phyloP scores from a whole-genome alignment of 2,797 vertebrate genomes.

The Tarsius wallacei region DNA sequence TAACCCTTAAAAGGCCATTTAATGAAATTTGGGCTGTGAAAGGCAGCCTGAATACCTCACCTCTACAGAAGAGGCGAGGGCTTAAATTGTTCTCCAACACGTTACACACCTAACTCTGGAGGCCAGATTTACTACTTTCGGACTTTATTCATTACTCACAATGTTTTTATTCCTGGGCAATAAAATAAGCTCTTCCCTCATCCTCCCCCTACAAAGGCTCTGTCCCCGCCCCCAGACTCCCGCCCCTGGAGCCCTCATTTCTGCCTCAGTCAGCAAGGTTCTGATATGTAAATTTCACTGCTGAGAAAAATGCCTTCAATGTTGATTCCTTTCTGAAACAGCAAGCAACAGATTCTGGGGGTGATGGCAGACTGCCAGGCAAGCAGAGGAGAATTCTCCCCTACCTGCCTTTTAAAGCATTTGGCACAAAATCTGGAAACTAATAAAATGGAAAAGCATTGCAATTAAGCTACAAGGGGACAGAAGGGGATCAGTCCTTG shows the following conservation, averaged over 20 bases:
- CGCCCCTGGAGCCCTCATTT: slow-evolving; percentile 59
- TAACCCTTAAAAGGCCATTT: slow-evolving; percentile 87
- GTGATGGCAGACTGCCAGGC: slow-evolving; percentile 86
- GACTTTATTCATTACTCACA: slow-evolving; percentile 91
- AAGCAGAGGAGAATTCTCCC: slow-evolving; percentile 84
- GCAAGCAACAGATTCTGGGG: slow-evolving; percentile 83
- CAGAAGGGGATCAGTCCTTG: slow-evolving; percentile 81
- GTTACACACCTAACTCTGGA: slow-evolving; percentile 84
- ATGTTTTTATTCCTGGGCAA: slow-evolving; percentile 89
- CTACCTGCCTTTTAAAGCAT: slow-evolving; percentile 89
- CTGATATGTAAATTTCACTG: slow-evolving; percentile 88
- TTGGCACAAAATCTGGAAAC: slow-evolving; percentile 90
- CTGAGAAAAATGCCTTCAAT: slow-evolving; percentile 87
- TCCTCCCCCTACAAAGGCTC: not conserved
- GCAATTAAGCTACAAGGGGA: slow-evolving; percentile 87
- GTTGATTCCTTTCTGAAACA: slow-evolving; percentile 87
- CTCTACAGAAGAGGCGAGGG: slow-evolving; percentile 84
- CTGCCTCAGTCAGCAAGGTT: slow-evolving; percentile 82
- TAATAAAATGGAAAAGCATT: slow-evolving; percentile 89
- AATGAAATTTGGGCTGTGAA: slow-evolving; percentile 91
- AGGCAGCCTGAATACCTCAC: slow-evolving; percentile 87
- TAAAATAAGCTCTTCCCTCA: slow-evolving; percentile 83
- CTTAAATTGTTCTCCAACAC: slow-evolving; percentile 85
- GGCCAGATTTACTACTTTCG: slow-evolving; percentile 90
- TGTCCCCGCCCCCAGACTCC: not conserved